phyloP scores from a whole-genome alignment of 2,797 vertebrate genomes.

The Gambusia yucatana region DNA sequence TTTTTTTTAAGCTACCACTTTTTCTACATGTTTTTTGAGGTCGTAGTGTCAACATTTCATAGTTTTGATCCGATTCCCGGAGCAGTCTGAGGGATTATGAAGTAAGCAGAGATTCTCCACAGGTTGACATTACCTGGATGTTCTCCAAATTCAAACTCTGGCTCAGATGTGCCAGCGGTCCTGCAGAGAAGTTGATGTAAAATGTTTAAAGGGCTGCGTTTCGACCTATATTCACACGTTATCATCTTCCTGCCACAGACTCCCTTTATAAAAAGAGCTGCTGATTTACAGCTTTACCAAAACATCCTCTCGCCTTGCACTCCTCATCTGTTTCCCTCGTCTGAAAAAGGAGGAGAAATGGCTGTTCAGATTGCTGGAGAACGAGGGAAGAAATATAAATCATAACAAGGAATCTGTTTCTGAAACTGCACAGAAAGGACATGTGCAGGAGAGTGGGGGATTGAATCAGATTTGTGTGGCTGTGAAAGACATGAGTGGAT shows the following conservation, averaged over 20 bases:
- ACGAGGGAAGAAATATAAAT: constrained; percentile 53
- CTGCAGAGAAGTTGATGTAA: constrained; percentile 30
- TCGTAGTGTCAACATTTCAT: constrained; percentile 1
- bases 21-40: constrained; percentile 1
- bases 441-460: constrained; percentile 28
- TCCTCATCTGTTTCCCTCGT: not conserved
- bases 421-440: constrained; percentile 34
- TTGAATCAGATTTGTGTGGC: constrained; percentile 26
- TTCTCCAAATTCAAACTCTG: constrained; percentile 11
- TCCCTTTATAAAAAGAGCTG: constrained; percentile 32
- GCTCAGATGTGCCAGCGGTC: constrained; percentile 25
- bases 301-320: constrained; percentile 30
- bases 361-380: constrained; percentile 56
- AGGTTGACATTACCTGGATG: not conserved
- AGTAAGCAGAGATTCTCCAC: not conserved
- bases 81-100: not conserved
- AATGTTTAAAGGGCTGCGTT: constrained; percentile 8
- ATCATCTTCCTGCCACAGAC: constrained; percentile 26
- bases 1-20: not conserved
- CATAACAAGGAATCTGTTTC: constrained; percentile 57
- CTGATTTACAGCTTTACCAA: constrained; percentile 69
- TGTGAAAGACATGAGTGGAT: constrained; percentile 42
- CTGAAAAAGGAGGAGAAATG: constrained; percentile 35
- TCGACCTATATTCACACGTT: constrained; percentile 17
- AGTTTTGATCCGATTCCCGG: not conserved